These are phyloP conservation scores for Pseudochirops cupreus DNA, from an alignment of 2,797 vertebrate genomes.

Conservation along the genomic window DNA sequence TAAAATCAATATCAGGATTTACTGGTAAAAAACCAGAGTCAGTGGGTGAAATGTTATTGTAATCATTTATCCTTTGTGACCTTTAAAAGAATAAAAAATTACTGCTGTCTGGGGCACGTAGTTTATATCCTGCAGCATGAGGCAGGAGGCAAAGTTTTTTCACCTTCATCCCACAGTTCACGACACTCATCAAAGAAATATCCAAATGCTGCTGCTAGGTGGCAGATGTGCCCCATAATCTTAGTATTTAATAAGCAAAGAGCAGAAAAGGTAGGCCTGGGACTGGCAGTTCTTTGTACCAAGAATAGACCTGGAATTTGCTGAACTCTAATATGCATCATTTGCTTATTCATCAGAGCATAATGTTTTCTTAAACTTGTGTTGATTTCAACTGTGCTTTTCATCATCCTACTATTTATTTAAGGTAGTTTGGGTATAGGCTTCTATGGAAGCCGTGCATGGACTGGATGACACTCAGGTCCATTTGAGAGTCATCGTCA, in stretches of 20 bases:
- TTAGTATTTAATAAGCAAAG: slow-evolving; percentile 51
- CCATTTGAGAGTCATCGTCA: not conserved
- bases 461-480: not conserved
- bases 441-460: not conserved
- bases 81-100: slow-evolving; percentile 72
- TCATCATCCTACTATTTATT: not conserved
- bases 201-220: slow-evolving; percentile 26
- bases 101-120: slow-evolving; percentile 32
- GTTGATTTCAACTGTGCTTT: not conserved
- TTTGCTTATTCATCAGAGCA: slow-evolving; percentile 36
- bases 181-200: slow-evolving; percentile 42
- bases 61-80: slow-evolving; percentile 69
- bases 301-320: not conserved
- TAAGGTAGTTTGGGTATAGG: not conserved
- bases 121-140: slow-evolving; percentile 66
- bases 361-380: not conserved
- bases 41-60: slow-evolving; percentile 64
- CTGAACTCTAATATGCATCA: not conserved
- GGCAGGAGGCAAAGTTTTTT: slow-evolving; percentile 57
- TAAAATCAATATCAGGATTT: slow-evolving; percentile 69
- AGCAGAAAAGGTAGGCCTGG: slow-evolving; percentile 30
- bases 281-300: slow-evolving; percentile 10
- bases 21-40: slow-evolving; percentile 65
- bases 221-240: slow-evolving; percentile 41
- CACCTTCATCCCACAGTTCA: not conserved